Evolutionary conservation across 1,140 invertebrate genomes (phyloP).

Genomic region (Caenorhabditis elegans): DNA sequence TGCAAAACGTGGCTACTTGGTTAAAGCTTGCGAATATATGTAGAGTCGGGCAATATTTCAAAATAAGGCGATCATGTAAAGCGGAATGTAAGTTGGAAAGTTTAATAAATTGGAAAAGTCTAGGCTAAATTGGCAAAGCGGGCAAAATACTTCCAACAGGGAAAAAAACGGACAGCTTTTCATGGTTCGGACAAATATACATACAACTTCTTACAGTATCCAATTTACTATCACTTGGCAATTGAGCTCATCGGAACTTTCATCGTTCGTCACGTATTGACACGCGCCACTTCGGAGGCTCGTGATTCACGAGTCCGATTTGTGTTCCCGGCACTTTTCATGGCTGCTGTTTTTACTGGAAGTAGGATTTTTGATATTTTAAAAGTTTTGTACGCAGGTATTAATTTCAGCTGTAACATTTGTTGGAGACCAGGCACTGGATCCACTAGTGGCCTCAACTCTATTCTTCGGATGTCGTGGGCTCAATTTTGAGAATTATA

Average conservation of each 20-base stretch:
- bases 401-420: constrained; percentile 27
- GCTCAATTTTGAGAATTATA: constrained; percentile 8
- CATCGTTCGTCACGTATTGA: neutral
- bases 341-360: constrained; percentile 21
- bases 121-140: no score
- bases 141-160: no score
- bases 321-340: neutral
- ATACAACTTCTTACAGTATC: constrained; percentile 1
- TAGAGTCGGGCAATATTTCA: no score
- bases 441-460: constrained; percentile 32
- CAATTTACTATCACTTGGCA: constrained; percentile 14
- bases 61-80: no score
- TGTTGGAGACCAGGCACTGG: constrained; percentile 34
- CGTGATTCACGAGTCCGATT: neutral
- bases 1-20: no score
- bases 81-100: no score
- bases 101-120: no score
- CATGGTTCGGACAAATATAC: no score
- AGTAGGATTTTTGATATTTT: neutral
- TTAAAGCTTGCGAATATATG: no score
- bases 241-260: constrained; percentile 8
- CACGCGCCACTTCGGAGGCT: neutral
- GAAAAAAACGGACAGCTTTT: no score
- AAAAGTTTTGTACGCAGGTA: neutral
- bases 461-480: constrained; percentile 39